Base-by-base conservation (phyloP, 2,797 vertebrate species). In the Gadopsis marmoratus region DNA sequence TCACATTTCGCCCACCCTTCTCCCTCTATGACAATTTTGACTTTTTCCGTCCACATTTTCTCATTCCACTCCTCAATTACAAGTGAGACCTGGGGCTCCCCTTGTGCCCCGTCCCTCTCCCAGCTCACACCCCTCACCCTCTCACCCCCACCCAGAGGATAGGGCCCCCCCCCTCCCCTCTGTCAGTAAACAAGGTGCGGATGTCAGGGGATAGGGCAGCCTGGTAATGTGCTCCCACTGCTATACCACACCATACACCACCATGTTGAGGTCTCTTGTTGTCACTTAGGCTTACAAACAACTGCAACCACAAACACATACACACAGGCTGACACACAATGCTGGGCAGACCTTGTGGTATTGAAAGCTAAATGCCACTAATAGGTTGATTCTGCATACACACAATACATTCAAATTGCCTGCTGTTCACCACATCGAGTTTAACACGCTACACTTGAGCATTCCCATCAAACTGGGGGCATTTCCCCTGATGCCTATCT, bases 31-130 rank as follows among this genome's bases (percentile, higher is more conserved):
- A 65, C 78, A 70, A 39, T 79, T 86, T 88, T 84, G 53, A 76
- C 78, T 83, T 79, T 86, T 81, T 10, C 73, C 14, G 3, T 83
- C 53, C 64, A 47, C 81, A 79, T 87, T 90, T 92, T 89, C 76
- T 91, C 86, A 90, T 88, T 90, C 61, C 79, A 66, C 12, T 86
- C 53, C 74, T 90, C 90, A 80, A 90, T 88, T 92, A 86, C 87
- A 74, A 72, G 61, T 73, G 76, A 87, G 85, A 89, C 79, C 81
- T 16, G 17, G 21, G 61, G 81, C 78, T 76, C 72, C 78, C 74
- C 67, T 64, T 43, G 50, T 58, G 63, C 60, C 50, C 19, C 64
- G 16, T 23, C 58, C 48, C 37, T 5, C 11, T 9, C 37, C 41
- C 7, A 31, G 17, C 9, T 66, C 37, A 26, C 59, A 35, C 45